Conservation (phyloP, 2,888 invertebrate genomes). For the Pyrocoelia pectoralis region DNA sequence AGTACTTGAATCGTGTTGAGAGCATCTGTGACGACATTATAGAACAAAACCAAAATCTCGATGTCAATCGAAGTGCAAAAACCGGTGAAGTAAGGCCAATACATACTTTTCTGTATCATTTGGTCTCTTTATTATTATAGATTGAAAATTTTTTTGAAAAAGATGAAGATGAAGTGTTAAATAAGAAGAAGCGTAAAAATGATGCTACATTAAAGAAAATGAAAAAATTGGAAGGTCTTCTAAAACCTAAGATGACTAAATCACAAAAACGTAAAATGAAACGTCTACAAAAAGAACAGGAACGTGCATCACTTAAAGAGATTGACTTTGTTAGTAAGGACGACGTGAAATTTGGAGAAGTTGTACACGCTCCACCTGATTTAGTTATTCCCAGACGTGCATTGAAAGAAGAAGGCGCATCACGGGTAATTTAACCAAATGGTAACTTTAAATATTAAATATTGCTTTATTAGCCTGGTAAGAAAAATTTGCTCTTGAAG, state of each 20-base stretch:
- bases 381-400: conserved; percentile 65
- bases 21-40: conserved; percentile 69
- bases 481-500: conserved; percentile 69
- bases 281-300: conserved; percentile 61
- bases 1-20: conserved; percentile 72
- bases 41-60: conserved; percentile 67
- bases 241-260: conserved; percentile 60
- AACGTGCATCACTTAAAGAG: conserved; percentile 50
- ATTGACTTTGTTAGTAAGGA: conserved; percentile 68
- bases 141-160: conserved; percentile 10
- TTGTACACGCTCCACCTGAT: conserved; percentile 76
- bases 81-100: conserved; percentile 62
- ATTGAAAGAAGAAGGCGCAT: conserved; percentile 42
- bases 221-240: conserved; percentile 52
- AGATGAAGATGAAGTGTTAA: conserved; percentile 52
- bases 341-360: conserved; percentile 77
- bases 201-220: conserved; percentile 58
- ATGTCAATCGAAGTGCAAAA: conserved; percentile 63
- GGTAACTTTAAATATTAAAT: conserved; percentile 12
- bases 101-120: too few relatives aligned
- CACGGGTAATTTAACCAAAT: too few relatives aligned
- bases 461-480: conserved; percentile 65
- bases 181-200: conserved; percentile 64
- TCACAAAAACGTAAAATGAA: conserved; percentile 65
- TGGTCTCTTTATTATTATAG: too few relatives aligned